A percentile compares a stretch with the other conserved stretches of the same genome.
phyloP scores from a whole-genome alignment of 2,113 vertebrate genomes.

The Halichoerus grypus region DNA sequence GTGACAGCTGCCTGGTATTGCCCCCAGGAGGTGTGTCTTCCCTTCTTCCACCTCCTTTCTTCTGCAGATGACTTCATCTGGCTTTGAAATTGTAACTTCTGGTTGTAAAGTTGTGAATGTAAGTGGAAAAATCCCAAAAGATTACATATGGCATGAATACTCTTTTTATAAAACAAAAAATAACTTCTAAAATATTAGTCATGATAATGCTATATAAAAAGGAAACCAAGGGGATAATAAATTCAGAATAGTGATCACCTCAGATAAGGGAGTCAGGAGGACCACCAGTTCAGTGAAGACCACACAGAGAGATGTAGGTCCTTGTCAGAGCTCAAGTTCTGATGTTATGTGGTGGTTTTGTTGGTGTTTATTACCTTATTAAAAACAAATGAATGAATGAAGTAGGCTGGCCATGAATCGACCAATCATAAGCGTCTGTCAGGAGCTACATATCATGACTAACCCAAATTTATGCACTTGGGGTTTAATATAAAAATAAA shows the following conservation, averaged over 20 bases:
- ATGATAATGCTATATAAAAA: not conserved
- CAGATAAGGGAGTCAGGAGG: too few species aligned
- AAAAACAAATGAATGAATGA: not conserved
- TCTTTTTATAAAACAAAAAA: not conserved
- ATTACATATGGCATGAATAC: not conserved
- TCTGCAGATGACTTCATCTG: not conserved
- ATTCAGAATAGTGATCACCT: not conserved
- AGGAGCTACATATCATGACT: not conserved
- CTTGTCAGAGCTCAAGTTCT: rapidly evolving
- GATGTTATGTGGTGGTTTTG: rapidly evolving
- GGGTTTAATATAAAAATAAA: not conserved
- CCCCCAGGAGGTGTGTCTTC: too few species aligned
- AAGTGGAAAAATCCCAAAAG: not conserved
- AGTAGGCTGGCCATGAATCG: not conserved
- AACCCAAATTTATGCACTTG: too few species aligned
- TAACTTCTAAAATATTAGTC: not conserved
- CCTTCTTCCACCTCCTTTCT: not conserved
- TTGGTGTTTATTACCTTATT: not conserved
- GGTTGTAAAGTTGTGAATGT: not conserved
- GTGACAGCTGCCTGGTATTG: rapidly evolving
- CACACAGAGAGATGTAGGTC: too few species aligned
- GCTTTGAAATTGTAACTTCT: not conserved
- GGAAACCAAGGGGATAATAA: not conserved
- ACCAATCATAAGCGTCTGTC: not conserved
- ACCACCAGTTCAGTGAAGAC: too few species aligned